A percentile compares a stretch with the other conserved stretches of the same genome.
These are phyloP conservation scores for Catharus ustulatus DNA, from an alignment of 2,797 vertebrate genomes.

Conservation along the genomic window DNA sequence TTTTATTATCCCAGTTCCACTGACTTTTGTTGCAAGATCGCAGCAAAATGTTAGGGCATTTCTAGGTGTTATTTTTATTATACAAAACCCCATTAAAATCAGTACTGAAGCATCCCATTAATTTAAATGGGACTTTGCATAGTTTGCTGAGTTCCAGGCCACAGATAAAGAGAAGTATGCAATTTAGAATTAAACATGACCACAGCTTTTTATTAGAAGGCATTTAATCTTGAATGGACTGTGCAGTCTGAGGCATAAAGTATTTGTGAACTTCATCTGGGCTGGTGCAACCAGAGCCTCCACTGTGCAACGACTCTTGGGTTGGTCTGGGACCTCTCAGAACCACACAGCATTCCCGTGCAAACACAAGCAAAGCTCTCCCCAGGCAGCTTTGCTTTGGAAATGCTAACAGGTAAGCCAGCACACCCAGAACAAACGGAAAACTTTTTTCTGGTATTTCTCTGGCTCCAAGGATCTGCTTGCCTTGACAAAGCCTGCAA, in stretches of 20 bases:
- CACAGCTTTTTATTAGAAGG: conserved; percentile 63
- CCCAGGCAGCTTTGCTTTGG: conserved; percentile 16
- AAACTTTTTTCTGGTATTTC: background rate
- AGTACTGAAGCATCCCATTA: conserved; percentile 59
- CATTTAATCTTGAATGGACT: conserved; percentile 31
- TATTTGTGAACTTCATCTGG: conserved; percentile 27
- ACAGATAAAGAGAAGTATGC: conserved; percentile 65
- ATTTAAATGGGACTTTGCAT: conserved; percentile 62
- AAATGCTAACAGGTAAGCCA: conserved; percentile 10
- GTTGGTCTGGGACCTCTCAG: background rate
- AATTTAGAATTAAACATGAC: conserved; percentile 59
- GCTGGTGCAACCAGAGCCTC: background rate
- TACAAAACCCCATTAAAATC: conserved; percentile 59
- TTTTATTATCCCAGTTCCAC: conserved; percentile 52
- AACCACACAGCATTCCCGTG: background rate
- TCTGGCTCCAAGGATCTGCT: background rate
- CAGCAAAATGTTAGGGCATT: conserved; percentile 49
- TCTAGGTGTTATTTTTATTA: conserved; percentile 67
- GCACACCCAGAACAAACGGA: conserved; percentile 8
- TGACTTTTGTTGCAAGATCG: conserved; percentile 16
- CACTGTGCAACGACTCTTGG: background rate
- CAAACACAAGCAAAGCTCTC: background rate
- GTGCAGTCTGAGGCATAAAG: background rate
- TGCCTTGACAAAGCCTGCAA: background rate
- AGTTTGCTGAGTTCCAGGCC: conserved; percentile 57